Evolutionary conservation across 2,113 vertebrate genomes (phyloP).

Genomic region (Leuciscus idus): DNA sequence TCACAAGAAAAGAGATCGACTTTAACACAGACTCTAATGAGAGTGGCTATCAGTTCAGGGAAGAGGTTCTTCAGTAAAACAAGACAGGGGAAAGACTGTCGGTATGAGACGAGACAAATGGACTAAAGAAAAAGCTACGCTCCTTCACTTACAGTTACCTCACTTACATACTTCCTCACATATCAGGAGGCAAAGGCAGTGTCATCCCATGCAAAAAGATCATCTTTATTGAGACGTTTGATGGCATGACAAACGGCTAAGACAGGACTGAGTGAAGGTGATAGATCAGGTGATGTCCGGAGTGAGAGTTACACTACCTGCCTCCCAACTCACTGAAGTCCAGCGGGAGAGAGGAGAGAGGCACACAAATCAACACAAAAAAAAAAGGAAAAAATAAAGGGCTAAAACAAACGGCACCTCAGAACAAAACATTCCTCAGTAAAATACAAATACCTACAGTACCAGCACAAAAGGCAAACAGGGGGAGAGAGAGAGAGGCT

Average conservation of each 20-base stretch:
- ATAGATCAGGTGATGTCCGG: conserved; percentile 63
- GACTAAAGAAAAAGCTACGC: neutral
- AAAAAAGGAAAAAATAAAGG: conserved; percentile 35
- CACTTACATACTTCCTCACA: neutral
- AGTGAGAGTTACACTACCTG: conserved; percentile 79
- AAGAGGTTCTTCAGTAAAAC: neutral
- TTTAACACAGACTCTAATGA: conserved; percentile 5
- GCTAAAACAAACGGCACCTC: neutral
- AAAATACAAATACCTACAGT: conserved; percentile 24
- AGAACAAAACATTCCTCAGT: conserved; percentile 20
- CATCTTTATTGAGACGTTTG: conserved; percentile 1
- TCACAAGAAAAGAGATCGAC: neutral
- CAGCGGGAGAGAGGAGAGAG: conserved; percentile 76
- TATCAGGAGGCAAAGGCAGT: conserved; percentile 5
- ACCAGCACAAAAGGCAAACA: conserved; percentile 1
- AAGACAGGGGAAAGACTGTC: neutral
- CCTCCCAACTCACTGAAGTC: conserved; percentile 83
- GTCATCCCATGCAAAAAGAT: conserved; percentile 36
- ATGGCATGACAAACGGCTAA: conserved; percentile 24
- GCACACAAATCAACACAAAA: conserved; percentile 57
- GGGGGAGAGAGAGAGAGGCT: neutral
- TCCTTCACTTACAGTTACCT: neutral
- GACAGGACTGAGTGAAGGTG: conserved; percentile 30
- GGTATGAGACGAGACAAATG: conserved; percentile 21
- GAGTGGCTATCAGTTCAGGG: neutral